phyloP scores from a whole-genome alignment of 2,888 invertebrate species.

The Apodemia hepburni region DNA sequence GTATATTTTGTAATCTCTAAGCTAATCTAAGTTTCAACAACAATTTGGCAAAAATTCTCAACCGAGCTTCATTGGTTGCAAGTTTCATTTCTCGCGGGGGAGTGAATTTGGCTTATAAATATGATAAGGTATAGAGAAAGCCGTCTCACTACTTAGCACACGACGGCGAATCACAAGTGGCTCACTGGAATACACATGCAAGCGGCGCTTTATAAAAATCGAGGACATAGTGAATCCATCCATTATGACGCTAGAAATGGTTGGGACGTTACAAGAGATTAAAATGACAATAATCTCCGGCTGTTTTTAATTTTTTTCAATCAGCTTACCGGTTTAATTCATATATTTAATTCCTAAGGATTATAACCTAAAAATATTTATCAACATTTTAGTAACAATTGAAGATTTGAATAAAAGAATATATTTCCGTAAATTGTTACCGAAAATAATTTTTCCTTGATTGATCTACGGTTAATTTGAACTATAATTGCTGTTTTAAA shows the following conservation, averaged over 20 bases:
- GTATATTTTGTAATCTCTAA: no score
- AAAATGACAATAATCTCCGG: no score
- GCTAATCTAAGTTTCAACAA: no score
- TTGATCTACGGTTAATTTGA: no score
- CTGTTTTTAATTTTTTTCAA: no score
- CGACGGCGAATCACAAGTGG: slow-evolving; percentile 33
- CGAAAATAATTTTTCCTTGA: background rate
- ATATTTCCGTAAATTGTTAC: background rate
- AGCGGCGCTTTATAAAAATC: slow-evolving; percentile 11
- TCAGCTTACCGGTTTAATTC: no score
- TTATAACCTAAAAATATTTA: no score
- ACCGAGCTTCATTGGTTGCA: background rate
- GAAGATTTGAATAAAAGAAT: background rate
- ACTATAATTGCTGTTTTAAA: no score
- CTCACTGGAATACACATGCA: slow-evolving; percentile 39
- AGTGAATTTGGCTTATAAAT: background rate
- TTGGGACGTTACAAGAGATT: no score
- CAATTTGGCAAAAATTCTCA: background rate
- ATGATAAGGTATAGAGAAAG: background rate
- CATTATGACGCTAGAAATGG: background rate
- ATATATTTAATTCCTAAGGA: no score
- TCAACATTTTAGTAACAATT: no score
- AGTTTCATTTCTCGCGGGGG: background rate
- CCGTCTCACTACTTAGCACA: slow-evolving; percentile 22
- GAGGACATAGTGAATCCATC: slow-evolving; percentile 29